phyloP scores from a whole-genome alignment of 2,797 vertebrate species.

The Macropus fuliginosus region DNA sequence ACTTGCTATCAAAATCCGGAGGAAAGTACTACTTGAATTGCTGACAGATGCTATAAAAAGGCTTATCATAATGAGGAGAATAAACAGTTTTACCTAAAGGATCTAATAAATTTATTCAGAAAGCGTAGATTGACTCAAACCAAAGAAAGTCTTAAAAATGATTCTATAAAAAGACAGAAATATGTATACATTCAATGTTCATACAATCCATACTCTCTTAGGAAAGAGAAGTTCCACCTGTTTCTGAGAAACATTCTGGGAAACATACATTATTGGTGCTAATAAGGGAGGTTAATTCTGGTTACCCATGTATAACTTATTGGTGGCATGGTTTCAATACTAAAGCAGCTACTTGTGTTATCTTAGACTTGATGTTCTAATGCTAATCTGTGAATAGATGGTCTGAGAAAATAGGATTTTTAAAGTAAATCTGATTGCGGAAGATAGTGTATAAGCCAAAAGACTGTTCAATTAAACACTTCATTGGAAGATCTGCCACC shows the following conservation, averaged over 20 bases:
- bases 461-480: slow-evolving; percentile 5
- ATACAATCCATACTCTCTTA: slow-evolving; percentile 40
- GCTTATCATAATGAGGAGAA: slow-evolving; percentile 33
- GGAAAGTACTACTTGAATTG: not conserved
- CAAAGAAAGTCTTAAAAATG: slow-evolving; percentile 16
- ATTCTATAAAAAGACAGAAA: not conserved
- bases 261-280: not conserved
- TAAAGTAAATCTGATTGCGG: not conserved
- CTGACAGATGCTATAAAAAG: slow-evolving; percentile 30
- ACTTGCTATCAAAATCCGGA: not conserved
- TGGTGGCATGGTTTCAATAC: slow-evolving; percentile 8
- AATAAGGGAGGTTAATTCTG: not conserved
- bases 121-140: slow-evolving; percentile 46
- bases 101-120: slow-evolving; percentile 46
- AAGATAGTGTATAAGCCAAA: slow-evolving; percentile 1
- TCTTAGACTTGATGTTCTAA: not conserved
- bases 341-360: slow-evolving; percentile 5
- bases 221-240: slow-evolving; percentile 9
- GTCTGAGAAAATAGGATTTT: not conserved
- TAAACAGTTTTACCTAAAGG: slow-evolving; percentile 31
- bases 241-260: not conserved
- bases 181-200: not conserved
- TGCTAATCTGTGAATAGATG: slow-evolving; percentile 14
- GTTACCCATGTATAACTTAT: not conserved
- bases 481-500: not conserved